Evolutionary conservation across 2,888 invertebrate species (phyloP), one percentile per base, ranked within the genome.

Genomic region (Pardosa pseudoannulata): DNA sequence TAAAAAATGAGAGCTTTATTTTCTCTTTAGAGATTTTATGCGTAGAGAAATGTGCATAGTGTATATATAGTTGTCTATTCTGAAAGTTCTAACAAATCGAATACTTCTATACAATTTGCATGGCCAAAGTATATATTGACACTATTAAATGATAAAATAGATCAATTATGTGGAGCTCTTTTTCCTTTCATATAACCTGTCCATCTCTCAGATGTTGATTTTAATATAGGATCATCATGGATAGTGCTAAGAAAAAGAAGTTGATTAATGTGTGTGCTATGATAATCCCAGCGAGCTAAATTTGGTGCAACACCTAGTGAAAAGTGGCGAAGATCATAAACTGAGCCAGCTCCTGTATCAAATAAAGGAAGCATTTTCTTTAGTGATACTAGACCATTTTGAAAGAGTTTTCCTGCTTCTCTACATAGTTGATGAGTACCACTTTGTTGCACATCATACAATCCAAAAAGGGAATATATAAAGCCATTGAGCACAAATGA

Each of bases 401-500:
- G 94, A 91, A 95, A 97, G 89, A 97, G 93, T 90, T 94, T 93
- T 88, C 94, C 94, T 13, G 96, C 96, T 74, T 79, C 75, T 28
- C 74, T 74, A 29, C 88, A 79, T 9, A 75, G 73, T 27, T 76
- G 72, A 27, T 80, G 80, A 16, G 70, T 74, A 64, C 89, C 89
- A 46, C 86, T 79, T 79, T 94, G 94, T 91, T 96, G 95, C n/a
- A 99, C 93, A 93, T 99, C 99, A 92, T 98, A 98, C 13, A 99
- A 93, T 0, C 99, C 99, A 82, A 99, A 94, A 7, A 99, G 93
- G 0, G 99, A 96, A 93, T 98, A 99, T 90, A 99, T 97, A 93
- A 99, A 99, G 64, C 99, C 99, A 92, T 99, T 99, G 29, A 99
- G 94, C 13, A 99, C 98, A 92, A 97, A 98, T 0, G 97, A 95